These are phyloP conservation scores for Scytalopus superciliaris DNA, from an alignment of 2,113 vertebrate genomes.

Conservation along the genomic window DNA sequence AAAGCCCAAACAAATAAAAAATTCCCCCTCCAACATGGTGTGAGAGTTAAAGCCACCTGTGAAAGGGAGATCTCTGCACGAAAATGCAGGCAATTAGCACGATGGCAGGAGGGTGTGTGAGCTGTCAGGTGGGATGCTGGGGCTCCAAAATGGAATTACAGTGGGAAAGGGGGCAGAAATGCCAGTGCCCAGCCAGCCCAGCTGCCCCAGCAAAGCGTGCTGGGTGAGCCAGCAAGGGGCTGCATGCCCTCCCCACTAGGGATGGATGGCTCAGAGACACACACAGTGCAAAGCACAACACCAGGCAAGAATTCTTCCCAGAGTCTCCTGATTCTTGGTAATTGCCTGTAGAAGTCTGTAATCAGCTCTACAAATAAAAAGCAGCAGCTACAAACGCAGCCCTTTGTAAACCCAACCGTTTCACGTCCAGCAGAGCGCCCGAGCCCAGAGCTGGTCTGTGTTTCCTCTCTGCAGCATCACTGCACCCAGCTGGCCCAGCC, in stretches of 20 bases:
- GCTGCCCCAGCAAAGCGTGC: accelerated
- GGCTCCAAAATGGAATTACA: neutral
- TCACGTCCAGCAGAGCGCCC: neutral
- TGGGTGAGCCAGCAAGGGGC: too few relatives aligned
- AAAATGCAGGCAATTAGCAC: neutral
- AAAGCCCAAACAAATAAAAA: neutral
- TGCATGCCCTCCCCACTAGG: neutral
- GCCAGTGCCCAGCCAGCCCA: neutral
- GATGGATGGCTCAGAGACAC: accelerated
- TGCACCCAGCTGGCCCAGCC: neutral
- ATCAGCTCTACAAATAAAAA: neutral
- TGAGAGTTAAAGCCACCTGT: neutral
- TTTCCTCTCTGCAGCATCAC: neutral
- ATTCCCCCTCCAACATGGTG: neutral
- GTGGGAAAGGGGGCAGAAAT: neutral
- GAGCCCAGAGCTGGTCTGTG: accelerated
- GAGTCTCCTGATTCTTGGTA: neutral
- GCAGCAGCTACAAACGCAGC: neutral
- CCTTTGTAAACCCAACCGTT: neutral
- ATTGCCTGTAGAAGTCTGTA: neutral
- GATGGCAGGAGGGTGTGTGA: neutral
- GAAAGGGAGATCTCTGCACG: neutral
- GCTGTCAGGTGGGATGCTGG: neutral
- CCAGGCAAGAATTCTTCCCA: neutral
- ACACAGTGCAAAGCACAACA: neutral